phyloP scores from a whole-genome alignment of 1,140 invertebrate genomes.

The Pantala flavescens region DNA sequence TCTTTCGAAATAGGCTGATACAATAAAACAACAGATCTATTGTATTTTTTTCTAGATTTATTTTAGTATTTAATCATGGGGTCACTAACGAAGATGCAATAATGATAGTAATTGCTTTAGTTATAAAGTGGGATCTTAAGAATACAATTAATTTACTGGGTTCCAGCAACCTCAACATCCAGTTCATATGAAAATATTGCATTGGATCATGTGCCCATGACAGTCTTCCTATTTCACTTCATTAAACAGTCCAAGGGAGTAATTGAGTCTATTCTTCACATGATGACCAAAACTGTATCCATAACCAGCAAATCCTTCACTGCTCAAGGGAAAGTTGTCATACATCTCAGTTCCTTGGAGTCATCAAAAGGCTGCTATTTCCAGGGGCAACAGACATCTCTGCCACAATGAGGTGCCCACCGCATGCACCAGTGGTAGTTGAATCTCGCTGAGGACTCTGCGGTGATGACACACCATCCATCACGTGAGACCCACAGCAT shows the following conservation, averaged over 20 bases:
- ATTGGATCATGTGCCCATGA: not conserved
- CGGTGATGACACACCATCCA: conserved; percentile 19
- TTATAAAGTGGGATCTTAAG: not conserved
- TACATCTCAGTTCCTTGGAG: conserved; percentile 35
- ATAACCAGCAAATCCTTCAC: not conserved
- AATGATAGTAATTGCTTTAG: not conserved
- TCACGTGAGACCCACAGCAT: not conserved
- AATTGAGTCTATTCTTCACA: not conserved
- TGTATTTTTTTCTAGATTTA: not conserved
- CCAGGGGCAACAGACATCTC: conserved; percentile 42
- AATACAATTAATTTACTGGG: not conserved
- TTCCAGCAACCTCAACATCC: not conserved
- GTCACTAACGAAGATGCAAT: not conserved
- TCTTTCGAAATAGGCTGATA: too few species aligned
- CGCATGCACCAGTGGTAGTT: not conserved
- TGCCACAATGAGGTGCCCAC: conserved; percentile 34
- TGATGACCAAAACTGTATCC: not conserved
- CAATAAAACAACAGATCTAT: too few species aligned
- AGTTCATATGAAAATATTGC: not conserved
- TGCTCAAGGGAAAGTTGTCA: not conserved
- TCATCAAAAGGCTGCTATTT: conserved; percentile 32
- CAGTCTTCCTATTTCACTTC: not conserved
- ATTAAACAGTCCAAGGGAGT: not conserved
- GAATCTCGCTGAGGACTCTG: conserved; percentile 39
- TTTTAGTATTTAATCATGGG: not conserved